phyloP scores from a whole-genome alignment of 2,797 vertebrate species.

The Triplophysa bombifrons region DNA sequence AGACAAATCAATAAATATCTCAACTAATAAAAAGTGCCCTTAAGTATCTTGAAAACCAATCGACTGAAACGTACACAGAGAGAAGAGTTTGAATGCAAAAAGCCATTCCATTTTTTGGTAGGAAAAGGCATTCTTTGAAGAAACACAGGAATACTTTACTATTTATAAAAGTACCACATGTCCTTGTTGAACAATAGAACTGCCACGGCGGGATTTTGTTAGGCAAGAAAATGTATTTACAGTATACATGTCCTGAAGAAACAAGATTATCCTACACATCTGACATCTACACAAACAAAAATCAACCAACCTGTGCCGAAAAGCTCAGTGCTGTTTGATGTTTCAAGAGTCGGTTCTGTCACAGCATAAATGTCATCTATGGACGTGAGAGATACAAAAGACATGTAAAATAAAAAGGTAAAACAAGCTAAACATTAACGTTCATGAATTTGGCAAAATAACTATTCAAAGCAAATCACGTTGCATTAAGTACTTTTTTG shows the following conservation, averaged over 20 bases:
- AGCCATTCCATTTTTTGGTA: too few species aligned
- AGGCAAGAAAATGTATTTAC: too few species aligned
- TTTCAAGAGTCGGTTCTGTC: conserved; percentile 63
- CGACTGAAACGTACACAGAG: neutral
- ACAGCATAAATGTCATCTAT: conserved; percentile 64
- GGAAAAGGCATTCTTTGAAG: too few species aligned
- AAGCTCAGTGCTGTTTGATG: conserved; percentile 72
- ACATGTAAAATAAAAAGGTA: neutral
- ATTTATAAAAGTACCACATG: too few species aligned
- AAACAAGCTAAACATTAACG: neutral
- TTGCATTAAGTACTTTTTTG: too few species aligned
- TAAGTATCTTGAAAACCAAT: conserved; percentile 34
- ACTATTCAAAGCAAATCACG: too few species aligned
- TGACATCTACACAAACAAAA: conserved; percentile 4
- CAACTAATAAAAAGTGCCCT: conserved; percentile 31
- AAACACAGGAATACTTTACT: too few species aligned
- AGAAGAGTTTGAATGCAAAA: neutral
- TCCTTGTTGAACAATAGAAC: too few species aligned
- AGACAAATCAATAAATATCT: conserved; percentile 45
- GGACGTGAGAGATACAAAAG: conserved; percentile 28
- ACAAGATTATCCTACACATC: neutral
- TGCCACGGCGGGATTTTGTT: too few species aligned
- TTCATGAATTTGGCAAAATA: neutral
- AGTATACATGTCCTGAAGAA: neutral
- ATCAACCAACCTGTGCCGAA: conserved; percentile 77